Evolutionary conservation across 2,888 invertebrate genomes (phyloP).

Genomic region (Ormyrus pomaceus): DNA sequence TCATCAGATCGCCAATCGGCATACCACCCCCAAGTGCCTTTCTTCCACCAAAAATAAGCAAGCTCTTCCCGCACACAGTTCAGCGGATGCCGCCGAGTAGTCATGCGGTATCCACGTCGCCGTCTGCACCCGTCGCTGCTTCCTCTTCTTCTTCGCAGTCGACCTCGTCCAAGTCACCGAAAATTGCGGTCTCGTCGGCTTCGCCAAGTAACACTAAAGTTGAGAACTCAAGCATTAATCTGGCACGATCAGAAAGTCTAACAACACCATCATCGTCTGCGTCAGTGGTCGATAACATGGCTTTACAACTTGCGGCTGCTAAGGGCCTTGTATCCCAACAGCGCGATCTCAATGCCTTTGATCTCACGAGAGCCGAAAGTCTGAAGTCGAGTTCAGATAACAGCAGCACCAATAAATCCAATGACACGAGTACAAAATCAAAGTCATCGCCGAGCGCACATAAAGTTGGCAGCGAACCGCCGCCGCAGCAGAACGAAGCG

Average conservation of each 20-base stretch:
- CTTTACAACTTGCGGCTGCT: constrained; percentile 59
- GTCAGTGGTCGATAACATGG: constrained; percentile 59
- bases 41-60: constrained; percentile 72
- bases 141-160: constrained; percentile 52
- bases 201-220: neutral
- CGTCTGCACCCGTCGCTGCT: constrained; percentile 62
- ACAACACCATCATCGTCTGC: constrained; percentile 26
- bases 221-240: constrained; percentile 53
- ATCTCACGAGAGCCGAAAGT: constrained; percentile 64
- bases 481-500: too few species aligned
- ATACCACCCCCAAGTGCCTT: constrained; percentile 73
- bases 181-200: too few species aligned
- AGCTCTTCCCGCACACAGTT: constrained; percentile 70
- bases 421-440: constrained; percentile 10
- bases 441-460: neutral
- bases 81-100: constrained; percentile 72
- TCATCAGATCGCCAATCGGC: constrained; percentile 71
- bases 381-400: constrained; percentile 19
- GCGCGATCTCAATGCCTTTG: constrained; percentile 64
- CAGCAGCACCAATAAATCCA: neutral
- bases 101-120: constrained; percentile 46
- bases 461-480: constrained; percentile 25
- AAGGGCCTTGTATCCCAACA: constrained; percentile 52
- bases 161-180: constrained; percentile 30
- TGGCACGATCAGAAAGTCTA: constrained; percentile 61